These are phyloP conservation scores for Heliconius charithonia DNA, from an alignment of 2,888 invertebrate species.

Conservation along the genomic window DNA sequence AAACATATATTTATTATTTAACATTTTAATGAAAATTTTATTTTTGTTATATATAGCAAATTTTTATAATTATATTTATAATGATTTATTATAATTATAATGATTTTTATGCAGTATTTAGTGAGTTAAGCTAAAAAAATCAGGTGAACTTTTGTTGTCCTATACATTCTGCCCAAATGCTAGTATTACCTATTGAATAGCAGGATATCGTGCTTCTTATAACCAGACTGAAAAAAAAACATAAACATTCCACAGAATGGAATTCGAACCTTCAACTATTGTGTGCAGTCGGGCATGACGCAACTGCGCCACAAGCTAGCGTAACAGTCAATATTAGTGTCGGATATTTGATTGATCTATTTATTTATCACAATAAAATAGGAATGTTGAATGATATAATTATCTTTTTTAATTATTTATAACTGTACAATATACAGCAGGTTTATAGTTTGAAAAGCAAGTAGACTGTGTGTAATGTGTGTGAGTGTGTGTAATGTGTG, in stretches of 20 bases:
- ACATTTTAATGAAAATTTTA: too few relatives aligned
- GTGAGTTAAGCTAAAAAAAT: neutral
- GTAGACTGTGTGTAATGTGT: neutral
- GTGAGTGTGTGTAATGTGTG: neutral
- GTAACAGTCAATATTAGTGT: neutral
- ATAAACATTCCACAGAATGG: neutral
- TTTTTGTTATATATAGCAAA: neutral
- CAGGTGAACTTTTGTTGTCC: neutral
- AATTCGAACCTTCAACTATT: constrained; percentile 11
- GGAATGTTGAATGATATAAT: too few relatives aligned
- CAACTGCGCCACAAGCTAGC: neutral
- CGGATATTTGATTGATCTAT: neutral
- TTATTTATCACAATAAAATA: neutral
- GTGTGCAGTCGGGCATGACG: constrained; percentile 12
- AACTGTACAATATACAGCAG: neutral
- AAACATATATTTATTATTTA: too few relatives aligned
- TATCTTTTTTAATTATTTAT: too few relatives aligned
- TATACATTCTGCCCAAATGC: neutral
- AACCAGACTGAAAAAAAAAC: neutral
- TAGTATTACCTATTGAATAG: neutral
- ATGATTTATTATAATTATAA: neutral
- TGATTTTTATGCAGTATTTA: too few relatives aligned
- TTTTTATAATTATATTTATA: neutral
- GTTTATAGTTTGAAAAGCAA: neutral
- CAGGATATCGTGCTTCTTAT: neutral